Evolutionary conservation across 2,797 vertebrate genomes (phyloP), one percentile per base, ranked within the genome.

Genomic region (Sebastes nivosus): DNA sequence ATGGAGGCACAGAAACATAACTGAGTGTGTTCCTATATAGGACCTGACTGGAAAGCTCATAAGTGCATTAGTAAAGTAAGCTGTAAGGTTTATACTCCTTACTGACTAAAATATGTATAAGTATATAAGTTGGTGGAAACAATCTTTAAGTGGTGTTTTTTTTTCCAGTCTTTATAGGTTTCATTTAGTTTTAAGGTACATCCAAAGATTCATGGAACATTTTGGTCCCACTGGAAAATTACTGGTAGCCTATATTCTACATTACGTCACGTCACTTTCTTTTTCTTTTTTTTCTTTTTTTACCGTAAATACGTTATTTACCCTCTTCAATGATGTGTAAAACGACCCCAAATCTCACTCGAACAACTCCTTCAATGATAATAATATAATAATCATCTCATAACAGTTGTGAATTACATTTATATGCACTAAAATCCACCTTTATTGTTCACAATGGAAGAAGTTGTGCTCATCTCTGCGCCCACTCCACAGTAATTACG

Each of bases 241-340:
- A 87, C 88, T 63, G 63, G 67, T 3, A 68, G 46, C 42, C 42
- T 46, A 18, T 18, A 8, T 70, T 67, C 46, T 13, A 8, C 6
- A 36, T 57, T 46, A 82, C 79, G 81, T 88, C 75, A 87, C 74
- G 59, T 24, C n/a, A 22, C 13, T 70, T 24, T 54, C 1, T 11
- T 50, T 38, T 38, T 38, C 12, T 25, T 38, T 38, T 13, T 38
- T 13, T 13, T 12, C 0, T 5, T 38, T 38, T 36, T 75, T 82
- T 92, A 89, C 88, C 85, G 87, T 92, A 89, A 91, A 69, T 5
- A 16, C 6, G 4, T 7, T 20, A 38, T 36, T 69, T 24, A 27
- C 30, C n/a, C 3, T 80, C 69, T 24, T 14, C 16, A 6, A 1
- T 12, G 2, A 8, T 4, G 8, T 20, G 7, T 12, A 38, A 81